Evolutionary conservation across 2,888 invertebrate genomes (phyloP), one percentile per base, ranked within the genome.

Genomic region (Luffia ferchaultella): DNA sequence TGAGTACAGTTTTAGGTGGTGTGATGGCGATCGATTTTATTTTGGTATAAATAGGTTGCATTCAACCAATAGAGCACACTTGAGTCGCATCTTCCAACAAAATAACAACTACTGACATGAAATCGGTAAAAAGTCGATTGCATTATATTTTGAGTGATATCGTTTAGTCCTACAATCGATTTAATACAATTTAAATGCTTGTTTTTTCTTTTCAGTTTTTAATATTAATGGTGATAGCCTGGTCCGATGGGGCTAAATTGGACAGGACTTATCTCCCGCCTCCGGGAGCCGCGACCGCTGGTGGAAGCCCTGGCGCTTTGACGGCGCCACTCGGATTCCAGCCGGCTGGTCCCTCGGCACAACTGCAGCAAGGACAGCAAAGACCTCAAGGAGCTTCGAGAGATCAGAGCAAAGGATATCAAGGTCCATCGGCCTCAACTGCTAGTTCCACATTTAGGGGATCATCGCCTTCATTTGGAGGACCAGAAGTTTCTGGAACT

Each of bases 1-100:
- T 76, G 77, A 74, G 70, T 61, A 61, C 59, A 53, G 58, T 64
- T 74, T 71, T 66, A 66, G 68, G 68, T 71, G 73, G 73, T 63
- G 58, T 61, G 61, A 62, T 62, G 63, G 71, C 72, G 78, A 80
- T 70, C 77, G 79, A 79, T 73, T 73, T 74, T 66, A 69, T 58
- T 67, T 67, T 65, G 67, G 74, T 80, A 82, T 83, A 83, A 80
- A 83, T 79, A 74, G 76, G 68, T 68, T 71, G 67, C 60, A 60
- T 58, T 59, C 53, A 62, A 59, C 56, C 58, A 53, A 57, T 62
- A 57, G 56, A 58, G 62, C 66, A 76, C 77, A 82, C 68, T 80
- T 72, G 57, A 63, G 64, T 60, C 63, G 61, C 69, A 72, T 72
- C 70, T 65, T 59, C 59, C 57, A 57, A 51, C 54, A 40, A 43